A percentile compares a stretch with the other conserved stretches of the same genome.
Evolutionary conservation across 2,888 invertebrate genomes (phyloP).

Genomic region (Timema podura): DNA sequence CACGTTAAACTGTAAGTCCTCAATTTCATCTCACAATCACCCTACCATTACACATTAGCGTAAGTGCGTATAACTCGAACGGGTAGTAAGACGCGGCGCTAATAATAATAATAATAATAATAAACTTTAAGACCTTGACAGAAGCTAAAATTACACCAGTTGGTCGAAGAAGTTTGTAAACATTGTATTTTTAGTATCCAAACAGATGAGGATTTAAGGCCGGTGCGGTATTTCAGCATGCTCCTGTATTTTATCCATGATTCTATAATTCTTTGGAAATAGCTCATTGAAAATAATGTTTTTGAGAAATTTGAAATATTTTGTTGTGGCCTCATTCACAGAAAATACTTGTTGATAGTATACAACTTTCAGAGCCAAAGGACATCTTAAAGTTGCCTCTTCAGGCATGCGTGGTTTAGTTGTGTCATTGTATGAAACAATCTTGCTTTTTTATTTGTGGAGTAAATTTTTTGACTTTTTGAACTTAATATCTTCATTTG

Average conservation of each 20-base stretch:
- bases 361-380: neutral
- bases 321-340: neutral
- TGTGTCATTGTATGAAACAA: neutral
- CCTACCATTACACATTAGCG: no score
- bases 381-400: neutral
- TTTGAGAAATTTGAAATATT: neutral
- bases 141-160: no score
- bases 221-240: no score
- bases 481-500: neutral
- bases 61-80: no score
- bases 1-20: no score
- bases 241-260: constrained; percentile 3
- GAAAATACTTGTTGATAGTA: neutral
- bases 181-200: no score
- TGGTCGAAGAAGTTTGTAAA: no score
- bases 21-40: no score
- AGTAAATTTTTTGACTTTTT: neutral
- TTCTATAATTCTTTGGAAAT: neutral
- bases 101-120: no score
- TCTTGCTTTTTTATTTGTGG: neutral
- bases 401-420: neutral
- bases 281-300: neutral
- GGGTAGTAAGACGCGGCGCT: no score
- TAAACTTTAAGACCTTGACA: no score
- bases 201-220: no score